These are phyloP conservation scores for Tangara arthus DNA, from an alignment of 2,797 vertebrate species.

Conservation along the genomic window DNA sequence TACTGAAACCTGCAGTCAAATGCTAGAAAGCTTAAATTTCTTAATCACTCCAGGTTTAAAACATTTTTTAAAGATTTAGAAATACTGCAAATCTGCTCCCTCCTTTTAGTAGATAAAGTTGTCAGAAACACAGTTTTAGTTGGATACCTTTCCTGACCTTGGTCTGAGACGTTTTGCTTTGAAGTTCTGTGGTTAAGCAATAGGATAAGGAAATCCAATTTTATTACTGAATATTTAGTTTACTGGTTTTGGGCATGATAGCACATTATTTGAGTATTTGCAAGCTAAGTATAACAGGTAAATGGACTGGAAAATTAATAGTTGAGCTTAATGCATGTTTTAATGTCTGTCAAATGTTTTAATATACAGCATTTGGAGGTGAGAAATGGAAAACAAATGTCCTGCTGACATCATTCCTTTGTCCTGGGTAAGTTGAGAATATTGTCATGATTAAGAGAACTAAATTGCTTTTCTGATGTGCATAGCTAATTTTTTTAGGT, in stretches of 20 bases:
- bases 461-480: neutral
- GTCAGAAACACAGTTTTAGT: neutral
- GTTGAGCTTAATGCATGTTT: neutral
- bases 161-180: neutral
- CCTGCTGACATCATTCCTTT: slow-evolving; percentile 93
- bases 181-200: neutral
- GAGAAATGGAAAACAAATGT: slow-evolving; percentile 99
- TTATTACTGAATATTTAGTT: neutral
- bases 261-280: neutral
- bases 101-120: neutral
- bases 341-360: slow-evolving; percentile 61
- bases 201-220: neutral
- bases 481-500: neutral
- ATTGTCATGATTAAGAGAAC: neutral
- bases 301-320: slow-evolving; percentile 40
- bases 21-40: neutral
- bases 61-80: neutral
- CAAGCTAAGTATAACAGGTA: neutral
- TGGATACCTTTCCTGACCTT: neutral
- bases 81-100: neutral
- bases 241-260: neutral
- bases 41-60: neutral
- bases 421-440: slow-evolving; percentile 87
- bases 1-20: neutral
- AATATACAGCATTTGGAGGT: slow-evolving; percentile 88